Percentiles rank a stretch among this genome's conserved stretches.
These are phyloP conservation scores for Hemistola chrysoprasaria DNA, from an alignment of 2,888 invertebrate genomes.

Conservation along the genomic window DNA sequence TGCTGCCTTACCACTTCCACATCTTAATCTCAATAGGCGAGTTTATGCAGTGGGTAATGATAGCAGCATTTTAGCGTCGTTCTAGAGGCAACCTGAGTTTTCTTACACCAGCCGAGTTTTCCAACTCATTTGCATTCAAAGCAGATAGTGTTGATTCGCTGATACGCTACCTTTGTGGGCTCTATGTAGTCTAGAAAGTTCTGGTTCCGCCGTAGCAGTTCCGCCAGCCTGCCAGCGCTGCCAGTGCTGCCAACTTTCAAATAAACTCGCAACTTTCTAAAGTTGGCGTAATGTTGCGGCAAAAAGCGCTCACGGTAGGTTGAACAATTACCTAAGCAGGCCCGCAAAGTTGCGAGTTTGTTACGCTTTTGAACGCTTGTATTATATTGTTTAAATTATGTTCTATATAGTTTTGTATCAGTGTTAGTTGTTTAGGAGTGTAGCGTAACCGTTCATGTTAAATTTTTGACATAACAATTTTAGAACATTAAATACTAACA, in stretches of 20 bases:
- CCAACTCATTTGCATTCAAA: conserved; percentile 81
- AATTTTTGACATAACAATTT: no score
- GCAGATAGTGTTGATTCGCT: conserved; percentile 77
- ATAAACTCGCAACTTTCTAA: conserved; percentile 54
- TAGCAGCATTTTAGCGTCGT: conserved; percentile 50
- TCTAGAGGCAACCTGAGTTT: conserved; percentile 57
- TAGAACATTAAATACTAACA: no score
- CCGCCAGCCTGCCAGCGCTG: conserved; percentile 62
- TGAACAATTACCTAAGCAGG: conserved; percentile 80
- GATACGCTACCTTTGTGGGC: conserved; percentile 77
- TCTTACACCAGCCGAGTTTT: conserved; percentile 76
- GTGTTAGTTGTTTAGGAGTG: conserved; percentile 12
- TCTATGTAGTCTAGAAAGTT: conserved; percentile 72
- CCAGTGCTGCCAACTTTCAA: conserved; percentile 27
- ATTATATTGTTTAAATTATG: conserved; percentile 30
- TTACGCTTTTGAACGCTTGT: conserved; percentile 46
- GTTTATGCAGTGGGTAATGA: no score
- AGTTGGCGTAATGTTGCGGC: conserved; percentile 76
- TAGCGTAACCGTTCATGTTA: background rate
- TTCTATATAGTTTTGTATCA: conserved; percentile 23
- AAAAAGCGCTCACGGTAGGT: conserved; percentile 77
- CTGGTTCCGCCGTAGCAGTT: conserved; percentile 56
- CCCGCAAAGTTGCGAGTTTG: conserved; percentile 56
- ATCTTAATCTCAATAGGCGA: no score
- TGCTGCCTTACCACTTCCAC: no score